A percentile compares a stretch with the other conserved stretches of the same genome.
These are phyloP conservation scores for Epizoanthus illoricatus DNA, from an alignment of 92 coral and sea anemone genomes.

Conservation along the genomic window DNA sequence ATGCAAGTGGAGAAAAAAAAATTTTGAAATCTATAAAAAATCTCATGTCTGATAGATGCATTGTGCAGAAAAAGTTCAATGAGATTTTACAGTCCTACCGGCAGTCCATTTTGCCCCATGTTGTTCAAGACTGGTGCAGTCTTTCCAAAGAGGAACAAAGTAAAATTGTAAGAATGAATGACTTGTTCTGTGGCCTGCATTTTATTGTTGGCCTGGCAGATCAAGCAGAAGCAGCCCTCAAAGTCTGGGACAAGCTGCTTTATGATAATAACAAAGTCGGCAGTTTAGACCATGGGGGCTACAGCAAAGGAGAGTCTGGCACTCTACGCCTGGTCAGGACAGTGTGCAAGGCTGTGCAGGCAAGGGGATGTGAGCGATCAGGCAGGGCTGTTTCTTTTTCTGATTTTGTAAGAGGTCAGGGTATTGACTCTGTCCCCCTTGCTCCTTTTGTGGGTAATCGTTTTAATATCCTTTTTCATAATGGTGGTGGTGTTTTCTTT, in stretches of 20 bases:
- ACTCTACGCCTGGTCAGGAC: slow-evolving; percentile 15
- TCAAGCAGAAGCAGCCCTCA: slow-evolving; percentile 34
- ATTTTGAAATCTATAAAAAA: slow-evolving; percentile 13
- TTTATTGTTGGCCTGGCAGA: slow-evolving; percentile 14
- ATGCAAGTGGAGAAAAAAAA: neutral
- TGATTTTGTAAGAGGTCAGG: slow-evolving; percentile 5
- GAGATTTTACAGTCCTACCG: slow-evolving; percentile 18
- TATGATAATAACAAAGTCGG: slow-evolving; percentile 14
- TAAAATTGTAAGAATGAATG: neutral
- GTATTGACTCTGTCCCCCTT: slow-evolving; percentile 26
- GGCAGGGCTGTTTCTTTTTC: slow-evolving; percentile 24
- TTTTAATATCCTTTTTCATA: slow-evolving; percentile 40
- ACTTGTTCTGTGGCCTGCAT: slow-evolving; percentile 22
- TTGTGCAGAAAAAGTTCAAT: slow-evolving; percentile 26
- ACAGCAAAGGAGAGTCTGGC: slow-evolving; percentile 23
- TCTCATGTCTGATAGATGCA: slow-evolving; percentile 6
- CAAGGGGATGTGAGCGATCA: slow-evolving; percentile 14
- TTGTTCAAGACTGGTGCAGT: neutral
- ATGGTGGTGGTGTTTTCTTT: slow-evolving; percentile 24
- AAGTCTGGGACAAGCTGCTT: slow-evolving; percentile 28
- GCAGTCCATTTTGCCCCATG: neutral
- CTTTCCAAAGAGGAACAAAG: neutral
- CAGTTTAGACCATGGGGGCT: neutral
- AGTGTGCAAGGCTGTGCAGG: slow-evolving; percentile 21
- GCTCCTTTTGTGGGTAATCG: slow-evolving; percentile 29